phyloP scores from a whole-genome alignment of 2,888 invertebrate genomes.

The Trichogramma dendrolimi region DNA sequence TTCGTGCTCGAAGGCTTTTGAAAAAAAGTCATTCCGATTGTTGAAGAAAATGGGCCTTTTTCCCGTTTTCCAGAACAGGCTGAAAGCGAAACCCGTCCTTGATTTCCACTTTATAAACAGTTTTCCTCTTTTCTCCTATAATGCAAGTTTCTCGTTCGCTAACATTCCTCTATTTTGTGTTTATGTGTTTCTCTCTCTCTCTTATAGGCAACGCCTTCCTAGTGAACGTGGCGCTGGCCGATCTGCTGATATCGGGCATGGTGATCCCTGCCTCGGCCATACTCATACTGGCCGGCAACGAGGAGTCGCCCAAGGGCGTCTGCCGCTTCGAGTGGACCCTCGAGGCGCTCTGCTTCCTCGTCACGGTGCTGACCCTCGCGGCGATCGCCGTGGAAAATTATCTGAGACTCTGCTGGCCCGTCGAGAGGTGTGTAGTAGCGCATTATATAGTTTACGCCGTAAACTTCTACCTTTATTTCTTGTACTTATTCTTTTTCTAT shows the following conservation, averaged over 20 bases:
- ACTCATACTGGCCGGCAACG: constrained; percentile 64
- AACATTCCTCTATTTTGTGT: background rate
- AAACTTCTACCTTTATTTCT: too few relatives aligned
- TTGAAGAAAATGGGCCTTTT: too few relatives aligned
- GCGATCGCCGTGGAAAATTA: constrained; percentile 68
- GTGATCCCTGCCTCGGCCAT: constrained; percentile 69
- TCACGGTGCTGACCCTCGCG: constrained; percentile 61
- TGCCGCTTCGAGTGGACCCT: constrained; percentile 68
- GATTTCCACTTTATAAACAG: too few relatives aligned
- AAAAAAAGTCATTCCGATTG: too few relatives aligned
- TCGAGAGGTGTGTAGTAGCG: constrained; percentile 48
- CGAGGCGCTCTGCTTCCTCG: constrained; percentile 64
- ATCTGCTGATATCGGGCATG: constrained; percentile 65
- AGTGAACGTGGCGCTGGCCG: constrained; percentile 68
- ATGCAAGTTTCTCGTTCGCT: background rate
- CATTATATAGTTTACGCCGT: too few relatives aligned
- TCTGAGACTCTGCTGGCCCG: constrained; percentile 59
- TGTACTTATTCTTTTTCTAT: too few relatives aligned
- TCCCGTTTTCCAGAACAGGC: too few relatives aligned
- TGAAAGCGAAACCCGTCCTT: too few relatives aligned
- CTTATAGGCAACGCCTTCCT: constrained; percentile 69
- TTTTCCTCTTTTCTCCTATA: too few relatives aligned
- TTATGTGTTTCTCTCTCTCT: constrained; percentile 13
- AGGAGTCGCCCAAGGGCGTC: constrained; percentile 56
- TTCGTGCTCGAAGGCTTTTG: too few relatives aligned